These are phyloP conservation scores for Ceratoteleas bidentatus DNA, from an alignment of 1,140 invertebrate genomes.

Conservation along the genomic window DNA sequence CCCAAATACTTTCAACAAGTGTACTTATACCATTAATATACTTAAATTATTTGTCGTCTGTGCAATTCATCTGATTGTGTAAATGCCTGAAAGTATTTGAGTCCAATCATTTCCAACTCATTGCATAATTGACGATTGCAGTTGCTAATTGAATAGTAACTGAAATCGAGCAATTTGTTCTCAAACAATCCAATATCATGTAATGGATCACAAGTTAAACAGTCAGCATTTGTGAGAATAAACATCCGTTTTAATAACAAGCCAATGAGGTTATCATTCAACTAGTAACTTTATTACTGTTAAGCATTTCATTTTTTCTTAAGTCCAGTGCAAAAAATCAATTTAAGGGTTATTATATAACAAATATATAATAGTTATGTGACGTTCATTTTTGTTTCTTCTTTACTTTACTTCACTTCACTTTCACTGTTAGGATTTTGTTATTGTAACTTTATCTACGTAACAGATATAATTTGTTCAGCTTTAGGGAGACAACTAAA, in stretches of 20 bases:
- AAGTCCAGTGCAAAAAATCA: too few relatives aligned
- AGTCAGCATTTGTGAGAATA: constrained; percentile 29
- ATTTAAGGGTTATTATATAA: too few relatives aligned
- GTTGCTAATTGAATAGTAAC: constrained; percentile 1
- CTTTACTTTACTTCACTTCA: too few relatives aligned
- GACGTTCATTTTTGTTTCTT: too few relatives aligned
- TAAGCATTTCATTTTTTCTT: too few relatives aligned
- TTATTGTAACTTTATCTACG: too few relatives aligned
- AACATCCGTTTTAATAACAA: constrained; percentile 35
- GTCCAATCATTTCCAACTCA: constrained; percentile 14
- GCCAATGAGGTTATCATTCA: constrained; percentile 11
- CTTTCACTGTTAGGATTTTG: too few relatives aligned
- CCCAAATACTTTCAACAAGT: constrained; percentile 72
- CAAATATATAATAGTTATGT: too few relatives aligned
- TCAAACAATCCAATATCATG: constrained; percentile 16
- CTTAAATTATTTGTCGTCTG: constrained; percentile 35
- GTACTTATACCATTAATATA: constrained; percentile 59
- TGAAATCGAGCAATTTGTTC: constrained; percentile 7
- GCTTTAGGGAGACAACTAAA: too few relatives aligned
- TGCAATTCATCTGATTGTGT: constrained; percentile 61
- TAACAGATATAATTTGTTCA: too few relatives aligned
- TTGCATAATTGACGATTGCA: too few relatives aligned
- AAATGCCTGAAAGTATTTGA: constrained; percentile 68
- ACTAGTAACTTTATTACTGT: too few relatives aligned
- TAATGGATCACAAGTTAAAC: constrained; percentile 16